These are phyloP conservation scores for Listronotus bonariensis DNA, from an alignment of 1,140 invertebrate species.

Conservation along the genomic window DNA sequence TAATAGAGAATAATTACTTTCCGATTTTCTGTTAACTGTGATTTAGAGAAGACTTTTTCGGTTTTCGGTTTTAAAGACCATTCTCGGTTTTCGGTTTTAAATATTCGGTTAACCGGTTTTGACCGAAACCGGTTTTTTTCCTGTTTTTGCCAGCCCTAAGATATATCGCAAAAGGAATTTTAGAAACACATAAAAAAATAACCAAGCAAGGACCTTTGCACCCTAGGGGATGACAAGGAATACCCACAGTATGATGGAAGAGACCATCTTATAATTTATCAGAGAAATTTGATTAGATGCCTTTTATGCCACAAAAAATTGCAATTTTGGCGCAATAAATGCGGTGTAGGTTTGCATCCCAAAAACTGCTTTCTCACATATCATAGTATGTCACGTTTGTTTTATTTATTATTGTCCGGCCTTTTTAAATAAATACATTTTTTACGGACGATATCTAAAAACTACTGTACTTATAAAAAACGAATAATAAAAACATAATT, in stretches of 20 bases:
- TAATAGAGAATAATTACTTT: too few relatives aligned
- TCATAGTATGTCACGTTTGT: conserved; percentile 14
- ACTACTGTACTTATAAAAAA: too few relatives aligned
- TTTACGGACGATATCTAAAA: too few relatives aligned
- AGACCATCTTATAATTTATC: conserved; percentile 8
- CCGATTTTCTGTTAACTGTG: too few relatives aligned
- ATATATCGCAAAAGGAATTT: conserved; percentile 19
- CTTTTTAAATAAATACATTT: too few relatives aligned
- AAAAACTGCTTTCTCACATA: conserved; percentile 18
- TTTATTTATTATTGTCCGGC: conserved; percentile 4
- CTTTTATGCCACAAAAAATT: conserved; percentile 16
- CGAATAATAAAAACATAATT: too few relatives aligned
- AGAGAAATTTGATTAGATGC: conserved; percentile 16
- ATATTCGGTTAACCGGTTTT: too few relatives aligned
- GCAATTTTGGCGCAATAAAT: conserved; percentile 21
- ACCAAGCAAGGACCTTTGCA: conserved; percentile 6
- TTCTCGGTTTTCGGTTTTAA: too few relatives aligned
- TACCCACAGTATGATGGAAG: conserved; percentile 9
- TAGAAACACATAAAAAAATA: conserved; percentile 20
- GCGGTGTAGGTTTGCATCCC: conserved; percentile 16
- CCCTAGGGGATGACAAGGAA: background rate
- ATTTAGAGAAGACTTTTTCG: too few relatives aligned
- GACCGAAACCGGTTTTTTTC: too few relatives aligned
- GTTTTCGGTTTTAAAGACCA: too few relatives aligned
- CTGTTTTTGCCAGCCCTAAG: too few relatives aligned